phyloP scores from a whole-genome alignment of 1,140 invertebrate genomes.

The Leptonema lineaticorne region DNA sequence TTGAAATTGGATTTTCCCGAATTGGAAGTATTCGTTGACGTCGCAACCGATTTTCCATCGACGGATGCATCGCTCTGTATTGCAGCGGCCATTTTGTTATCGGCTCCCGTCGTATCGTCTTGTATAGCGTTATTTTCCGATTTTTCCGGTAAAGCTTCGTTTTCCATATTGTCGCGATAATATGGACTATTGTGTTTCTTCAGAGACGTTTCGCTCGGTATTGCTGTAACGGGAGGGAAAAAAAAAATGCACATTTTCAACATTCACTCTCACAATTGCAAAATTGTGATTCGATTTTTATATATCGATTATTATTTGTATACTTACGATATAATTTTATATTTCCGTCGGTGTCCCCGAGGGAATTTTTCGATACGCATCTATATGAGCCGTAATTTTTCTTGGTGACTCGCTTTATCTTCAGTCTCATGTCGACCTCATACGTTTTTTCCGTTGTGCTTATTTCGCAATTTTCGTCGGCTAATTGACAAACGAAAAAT shows the following conservation, averaged over 20 bases:
- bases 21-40: constrained; percentile 13
- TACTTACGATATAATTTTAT: constrained; percentile 91
- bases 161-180: constrained; percentile 35
- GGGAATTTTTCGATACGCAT: constrained; percentile 91
- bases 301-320: neutral
- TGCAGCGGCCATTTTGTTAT: constrained; percentile 38
- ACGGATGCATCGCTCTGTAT: constrained; percentile 36
- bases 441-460: constrained; percentile 68
- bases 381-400: constrained; percentile 80
- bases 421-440: constrained; percentile 84
- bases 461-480: constrained; percentile 56
- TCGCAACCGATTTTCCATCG: constrained; percentile 24
- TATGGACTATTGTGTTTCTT: constrained; percentile 36
- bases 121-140: constrained; percentile 13
- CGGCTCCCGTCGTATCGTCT: constrained; percentile 5
- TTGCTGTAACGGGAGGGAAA: constrained; percentile 28
- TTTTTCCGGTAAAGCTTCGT: constrained; percentile 27
- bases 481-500: constrained; percentile 39
- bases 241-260: neutral
- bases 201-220: constrained; percentile 29
- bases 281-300: neutral
- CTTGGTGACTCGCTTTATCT: constrained; percentile 70
- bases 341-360: constrained; percentile 87
- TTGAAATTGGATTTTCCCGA: constrained; percentile 14
- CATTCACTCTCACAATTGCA: neutral